Base-by-base conservation (phyloP, 2,797 vertebrate species). In the Acestrorhynchus altus region DNA sequence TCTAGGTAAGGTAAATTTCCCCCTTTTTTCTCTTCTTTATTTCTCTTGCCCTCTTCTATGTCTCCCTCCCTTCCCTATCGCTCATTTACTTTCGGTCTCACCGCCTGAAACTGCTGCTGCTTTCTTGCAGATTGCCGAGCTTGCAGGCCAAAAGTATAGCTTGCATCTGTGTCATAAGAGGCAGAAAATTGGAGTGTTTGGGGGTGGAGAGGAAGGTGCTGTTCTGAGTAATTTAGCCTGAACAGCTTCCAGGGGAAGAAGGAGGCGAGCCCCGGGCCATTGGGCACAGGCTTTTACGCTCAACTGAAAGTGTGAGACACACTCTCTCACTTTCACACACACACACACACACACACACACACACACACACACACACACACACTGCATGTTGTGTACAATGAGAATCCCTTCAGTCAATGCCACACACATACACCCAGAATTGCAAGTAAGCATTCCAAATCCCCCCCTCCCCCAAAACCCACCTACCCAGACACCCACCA, bases 91-190 rank as follows among this genome's bases (percentile, higher is more conserved):
- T 77, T 79, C 74, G 56, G 72, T 74, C 78, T 74, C 51, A 31
- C 63, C 77, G 61, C 59, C 80, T 88, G 86, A 81, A 87, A 86
- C 83, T 65, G 44, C 84, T 65, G 44, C 84, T 82, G 83, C 83
- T 81, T 74, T 77, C 77, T 83, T 83, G 82, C 85, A 87, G 85
- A 87, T 87, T 88, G 72, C 81, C 72, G 81, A 74, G 69, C 68
- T 80, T 74, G 24, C 76, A 74, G 64, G 83, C 83, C 86, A 87
- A 77, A 84, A 80, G 76, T 84, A 84, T 82, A 81, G 78, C 85
- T 79, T 86, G 81, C 79, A 83, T 86, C 79, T 86, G 84, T 83
- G 85, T 88, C 82, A 88, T 86, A 84, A 84, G 81, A 85, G 79
- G 78, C 81, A 83, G 65, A 78, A 85, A 82, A 82, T 86, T 72